Base-by-base conservation (phyloP, 2,113 vertebrate genomes). In the Gymnogyps californianus region DNA sequence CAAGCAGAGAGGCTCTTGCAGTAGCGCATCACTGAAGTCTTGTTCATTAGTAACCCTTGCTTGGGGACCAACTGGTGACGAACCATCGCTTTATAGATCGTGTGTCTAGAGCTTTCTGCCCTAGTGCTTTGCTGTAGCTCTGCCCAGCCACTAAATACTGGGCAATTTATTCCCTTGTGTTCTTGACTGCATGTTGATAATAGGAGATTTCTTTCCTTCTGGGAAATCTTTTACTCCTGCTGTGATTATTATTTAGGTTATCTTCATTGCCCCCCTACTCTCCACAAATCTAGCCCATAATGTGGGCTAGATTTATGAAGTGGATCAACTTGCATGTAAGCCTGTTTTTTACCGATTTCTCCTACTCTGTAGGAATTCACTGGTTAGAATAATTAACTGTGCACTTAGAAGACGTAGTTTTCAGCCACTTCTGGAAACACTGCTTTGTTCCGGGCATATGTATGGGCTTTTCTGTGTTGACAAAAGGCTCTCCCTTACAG, bases 81-180 rank as follows among this genome's bases (percentile, higher is more conserved):
- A 87, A 51, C 11, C 6, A 14, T 34, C 1, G 1, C 66, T 36
- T 83, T 2, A 1, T 21, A 71, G n/a, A 9, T 17, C 2, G 0
- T 40, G 31, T 74, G 34, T 67, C 32, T 52, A n/a, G 57, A 46
- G 17, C 46, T 49, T 78, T 67, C 69, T 58, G 18, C 32, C 4
- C 8, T 49, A 16, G 26, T 66, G 57, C 57, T 83, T 77, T 82
- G 18, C 59, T 89, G 57, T 78, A 71, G 38, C n/a, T 87, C 42
- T 87, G 42, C 28, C 19, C 32, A 64, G 69, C 22, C 25, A 42
- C 28, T 59, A 38, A 69, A 67, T 52, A 34, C 44, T 24, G 34
- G 12, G 14, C 26, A 58, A 1, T 54, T 72, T 80, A 12, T 80
- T 80, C 26, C 26, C 40, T 16, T 69, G 6, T 52, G 34, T n/a